A percentile compares a stretch with the other conserved stretches of the same genome.
phyloP scores from a whole-genome alignment of 2,113 vertebrate genomes.

The Gallinago paraguaiae region DNA sequence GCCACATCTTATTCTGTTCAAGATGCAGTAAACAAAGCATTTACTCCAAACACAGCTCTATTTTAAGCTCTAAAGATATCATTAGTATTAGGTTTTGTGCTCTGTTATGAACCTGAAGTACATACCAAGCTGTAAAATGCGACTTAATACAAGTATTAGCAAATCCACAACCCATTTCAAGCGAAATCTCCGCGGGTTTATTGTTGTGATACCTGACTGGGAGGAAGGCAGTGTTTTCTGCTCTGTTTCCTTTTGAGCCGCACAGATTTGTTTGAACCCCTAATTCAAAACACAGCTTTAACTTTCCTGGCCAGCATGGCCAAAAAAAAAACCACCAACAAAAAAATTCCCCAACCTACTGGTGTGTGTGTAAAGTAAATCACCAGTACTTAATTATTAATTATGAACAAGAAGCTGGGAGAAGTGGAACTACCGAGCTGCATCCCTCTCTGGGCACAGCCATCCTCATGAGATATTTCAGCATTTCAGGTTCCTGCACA shows the following conservation, averaged over 20 bases:
- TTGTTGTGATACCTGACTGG: conserved; percentile 12
- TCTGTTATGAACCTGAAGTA: background rate
- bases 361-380: background rate
- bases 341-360: background rate
- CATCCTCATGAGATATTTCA: background rate
- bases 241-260: background rate
- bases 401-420: background rate
- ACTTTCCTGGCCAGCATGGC: background rate
- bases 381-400: background rate
- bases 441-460: background rate
- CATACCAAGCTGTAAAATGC: background rate
- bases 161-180: background rate
- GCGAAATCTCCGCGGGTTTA: background rate
- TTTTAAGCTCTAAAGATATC: background rate
- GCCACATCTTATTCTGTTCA: background rate
- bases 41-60: rapidly evolving
- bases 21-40: background rate
- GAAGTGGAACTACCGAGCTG: background rate
- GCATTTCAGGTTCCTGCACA: background rate
- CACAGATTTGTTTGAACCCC: background rate
- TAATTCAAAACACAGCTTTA: conserved; percentile 30
- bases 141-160: background rate
- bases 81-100: background rate
- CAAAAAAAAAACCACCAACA: background rate
- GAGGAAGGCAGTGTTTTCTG: background rate